Percentiles rank a stretch among this genome's conserved stretches.
phyloP scores from a whole-genome alignment of 2,888 invertebrate genomes.

The Actias luna region DNA sequence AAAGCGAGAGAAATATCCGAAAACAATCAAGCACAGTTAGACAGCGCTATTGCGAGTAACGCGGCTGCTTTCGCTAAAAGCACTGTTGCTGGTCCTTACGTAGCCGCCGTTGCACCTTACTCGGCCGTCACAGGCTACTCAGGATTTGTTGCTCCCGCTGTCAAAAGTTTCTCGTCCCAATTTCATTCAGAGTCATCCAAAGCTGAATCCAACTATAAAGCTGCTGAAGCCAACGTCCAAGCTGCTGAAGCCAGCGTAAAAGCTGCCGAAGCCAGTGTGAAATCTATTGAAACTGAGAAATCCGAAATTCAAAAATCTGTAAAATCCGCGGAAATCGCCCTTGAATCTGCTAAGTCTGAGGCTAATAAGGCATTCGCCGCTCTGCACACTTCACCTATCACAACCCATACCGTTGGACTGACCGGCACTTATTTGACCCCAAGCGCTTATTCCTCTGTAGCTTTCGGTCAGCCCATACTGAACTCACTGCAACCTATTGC shows the following conservation, averaged over 20 bases:
- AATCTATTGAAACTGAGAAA: not conserved
- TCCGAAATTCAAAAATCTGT: conserved; percentile 20
- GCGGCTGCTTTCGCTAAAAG: conserved; percentile 46
- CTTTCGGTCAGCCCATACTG: not conserved
- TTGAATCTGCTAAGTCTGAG: conserved; percentile 5
- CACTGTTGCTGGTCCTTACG: conserved; percentile 27
- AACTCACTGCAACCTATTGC: conserved; percentile 3
- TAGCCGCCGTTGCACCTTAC: conserved; percentile 24
- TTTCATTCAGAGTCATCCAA: conserved; percentile 15
- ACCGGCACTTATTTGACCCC: not conserved
- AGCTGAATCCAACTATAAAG: conserved; percentile 11
- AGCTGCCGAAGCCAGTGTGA: not conserved
- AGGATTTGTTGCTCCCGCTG: conserved; percentile 12
- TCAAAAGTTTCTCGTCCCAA: conserved; percentile 11
- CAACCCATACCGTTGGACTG: conserved; percentile 5
- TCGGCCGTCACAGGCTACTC: conserved; percentile 23
- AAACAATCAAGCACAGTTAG: conserved; percentile 59
- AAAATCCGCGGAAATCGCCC: conserved; percentile 19
- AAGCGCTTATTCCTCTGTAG: not conserved
- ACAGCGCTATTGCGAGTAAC: conserved; percentile 53
- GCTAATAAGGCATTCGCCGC: conserved; percentile 11
- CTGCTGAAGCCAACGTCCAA: conserved; percentile 24
- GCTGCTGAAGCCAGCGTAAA: conserved; percentile 15
- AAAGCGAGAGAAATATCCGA: conserved; percentile 46
- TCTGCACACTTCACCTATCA: not conserved